phyloP scores from a whole-genome alignment of 2,797 vertebrate genomes.

The Peromyscus nudipes region DNA sequence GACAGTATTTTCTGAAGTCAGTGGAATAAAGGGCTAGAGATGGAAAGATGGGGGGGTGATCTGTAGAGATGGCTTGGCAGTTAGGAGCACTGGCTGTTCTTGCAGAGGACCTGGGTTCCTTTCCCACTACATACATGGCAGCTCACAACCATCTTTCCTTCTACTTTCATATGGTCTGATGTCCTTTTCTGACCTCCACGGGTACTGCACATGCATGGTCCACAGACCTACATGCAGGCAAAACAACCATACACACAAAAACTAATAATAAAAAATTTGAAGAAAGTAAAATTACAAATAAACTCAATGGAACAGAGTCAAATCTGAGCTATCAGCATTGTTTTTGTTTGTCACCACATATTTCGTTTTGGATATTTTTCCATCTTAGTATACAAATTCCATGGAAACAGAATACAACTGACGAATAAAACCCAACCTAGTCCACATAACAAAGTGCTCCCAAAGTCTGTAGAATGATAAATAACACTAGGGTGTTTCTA shows the following conservation, averaged over 20 bases:
- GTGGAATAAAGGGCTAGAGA: neutral
- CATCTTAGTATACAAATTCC: neutral
- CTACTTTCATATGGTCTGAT: neutral
- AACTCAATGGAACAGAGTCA: neutral
- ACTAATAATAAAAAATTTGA: neutral
- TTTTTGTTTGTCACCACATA: neutral
- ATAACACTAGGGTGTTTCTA: neutral
- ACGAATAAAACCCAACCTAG: neutral
- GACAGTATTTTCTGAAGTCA: neutral
- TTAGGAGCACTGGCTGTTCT: neutral
- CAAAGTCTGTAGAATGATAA: neutral
- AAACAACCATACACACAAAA: neutral
- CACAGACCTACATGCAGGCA: neutral
- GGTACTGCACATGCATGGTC: neutral
- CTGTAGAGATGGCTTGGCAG: neutral
- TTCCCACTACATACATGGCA: neutral
- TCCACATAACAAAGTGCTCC: neutral
- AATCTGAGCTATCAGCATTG: neutral
- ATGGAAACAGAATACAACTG: neutral
- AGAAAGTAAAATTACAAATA: neutral
- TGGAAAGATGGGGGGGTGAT: neutral
- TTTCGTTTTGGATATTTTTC: slow-evolving; percentile 8
- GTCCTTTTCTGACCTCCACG: neutral
- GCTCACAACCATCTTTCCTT: neutral
- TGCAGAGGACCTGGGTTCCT: neutral